Evolutionary conservation across 2,797 vertebrate genomes (phyloP), one percentile per base, ranked within the genome.

Genomic region (Smutsia temminckii): DNA sequence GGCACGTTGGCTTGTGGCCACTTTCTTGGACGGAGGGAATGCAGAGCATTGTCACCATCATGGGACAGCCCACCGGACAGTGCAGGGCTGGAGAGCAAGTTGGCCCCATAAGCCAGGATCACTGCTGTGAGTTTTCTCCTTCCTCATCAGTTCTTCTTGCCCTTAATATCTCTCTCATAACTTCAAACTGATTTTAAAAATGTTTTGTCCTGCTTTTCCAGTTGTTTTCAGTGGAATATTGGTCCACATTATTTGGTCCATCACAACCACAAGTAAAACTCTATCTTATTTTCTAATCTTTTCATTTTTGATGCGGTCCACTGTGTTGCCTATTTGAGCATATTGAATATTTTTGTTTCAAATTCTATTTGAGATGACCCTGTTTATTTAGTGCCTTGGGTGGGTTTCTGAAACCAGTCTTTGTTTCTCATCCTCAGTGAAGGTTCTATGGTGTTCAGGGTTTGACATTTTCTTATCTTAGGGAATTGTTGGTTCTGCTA

Each of bases 111-210:
- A 0, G 16, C 13, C 53, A 11, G 6, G 6, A 2, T 6, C 13
- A 1, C 8, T 64, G 20, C 55, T 1, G 20, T 11, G 71, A 4
- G 25, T 3, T 21, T 21, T 37, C 61, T 8, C 23, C 17, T 68
- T 4, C 25, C 29, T 34, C 23, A 3, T 5, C 29, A 21, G 4
- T 10, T 32, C 72, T 21, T 16, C 10, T 69, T 29, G 6, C 29
- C 29, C n/a, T 17, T 9, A 3, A 3, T 27, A 3, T 10, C 8
- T 6, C 29, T 51, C 42, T 0, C 0, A 40, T 10, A 1, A 2
- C 11, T 1, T 49, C 46, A 49, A 8, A 2, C 0, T n/a, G 27
- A 34, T n/a, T 37, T 29, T 20, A 1, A 40, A 49, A 29, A 34
- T 3, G 59, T 21, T 55, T 13, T 9, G 9, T 40, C 10, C 5